Base-by-base conservation (phyloP, 2,113 vertebrate genomes). In the Istiophorus platypterus region DNA sequence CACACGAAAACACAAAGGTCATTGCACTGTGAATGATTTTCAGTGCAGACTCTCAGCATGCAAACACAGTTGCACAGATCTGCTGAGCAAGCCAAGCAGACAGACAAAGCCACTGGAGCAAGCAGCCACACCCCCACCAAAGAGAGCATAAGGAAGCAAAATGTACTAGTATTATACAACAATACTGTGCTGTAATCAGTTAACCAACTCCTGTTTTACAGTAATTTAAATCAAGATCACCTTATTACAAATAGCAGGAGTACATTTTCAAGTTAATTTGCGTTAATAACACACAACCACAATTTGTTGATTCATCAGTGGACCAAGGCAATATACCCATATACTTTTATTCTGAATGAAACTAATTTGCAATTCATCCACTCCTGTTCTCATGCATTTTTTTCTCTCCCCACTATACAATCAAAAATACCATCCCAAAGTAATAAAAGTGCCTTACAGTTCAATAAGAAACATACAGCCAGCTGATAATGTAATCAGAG, bases 51-150 rank as follows among this genome's bases (percentile, higher is more conserved):
- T 80, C 51, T 62, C 34, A 6, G 51, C 86, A 89, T 82, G 74
- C 63, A 92, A 82, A 90, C 86, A 75, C 79, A 85, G 81, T 56
- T 88, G 78, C 86, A 86, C 77, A 74, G 64, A 83, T 82, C 45
- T 80, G 63, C 83, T 61, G 68, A 85, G 66, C 57, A 51, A 80
- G 80, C 73, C 91, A 78, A 80, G 87, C 88, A 85, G 51, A 76
- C 64, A 56, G 59, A 85, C 69, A 89, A 84, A 87, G 82, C 63
- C 80, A 72, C 65, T 81, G 69, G 45, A 78, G 76, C 88, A 81
- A 85, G 69, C 71, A 67, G 64, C 81, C 85, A 88, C 80, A 77
- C 77, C 83, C 49, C 81, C 26, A 6, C 42, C 29, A 20, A 3
- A 76, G 49, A 65, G 4, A 80, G 39, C 4, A 73, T 9, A 26